Percentiles rank a stretch among this genome's conserved stretches.
Conservation (phyloP, 1,140 invertebrate species). For the Calliphora vicina region DNA sequence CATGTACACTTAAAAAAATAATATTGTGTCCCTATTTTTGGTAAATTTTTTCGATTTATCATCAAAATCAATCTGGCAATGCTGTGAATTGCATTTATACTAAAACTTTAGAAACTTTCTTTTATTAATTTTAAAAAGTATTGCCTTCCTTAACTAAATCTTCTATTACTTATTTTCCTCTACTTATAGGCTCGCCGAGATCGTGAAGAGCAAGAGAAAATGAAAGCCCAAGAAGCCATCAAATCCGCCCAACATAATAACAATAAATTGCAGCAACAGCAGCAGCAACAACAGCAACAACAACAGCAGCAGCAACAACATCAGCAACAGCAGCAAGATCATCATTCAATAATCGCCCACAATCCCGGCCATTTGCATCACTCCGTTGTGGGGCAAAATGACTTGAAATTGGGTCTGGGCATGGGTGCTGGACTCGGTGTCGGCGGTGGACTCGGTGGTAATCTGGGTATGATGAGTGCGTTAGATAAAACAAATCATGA, state of each 20-base stretch:
- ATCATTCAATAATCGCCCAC: constrained; percentile 66
- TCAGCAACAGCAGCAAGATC: constrained; percentile 64
- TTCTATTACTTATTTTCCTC: background rate
- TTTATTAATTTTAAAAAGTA: no score
- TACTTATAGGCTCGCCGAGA: constrained; percentile 74
- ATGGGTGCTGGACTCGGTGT: constrained; percentile 57
- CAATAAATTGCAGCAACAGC: constrained; percentile 62
- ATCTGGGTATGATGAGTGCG: constrained; percentile 64
- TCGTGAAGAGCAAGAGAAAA: constrained; percentile 87
- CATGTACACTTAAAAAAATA: no score
- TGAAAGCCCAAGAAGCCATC: constrained; percentile 88
- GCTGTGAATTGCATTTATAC: no score
- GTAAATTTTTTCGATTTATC: no score
- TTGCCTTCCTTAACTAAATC: no score
- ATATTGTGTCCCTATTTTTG: no score
- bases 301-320: constrained; percentile 69
- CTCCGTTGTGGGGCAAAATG: constrained; percentile 62
- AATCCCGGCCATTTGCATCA: constrained; percentile 61
- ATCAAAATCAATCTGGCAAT: no score
- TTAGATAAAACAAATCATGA: constrained; percentile 69
- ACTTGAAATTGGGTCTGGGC: constrained; percentile 59
- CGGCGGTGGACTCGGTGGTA: constrained; percentile 50
- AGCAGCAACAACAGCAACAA: constrained; percentile 68
- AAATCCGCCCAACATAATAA: constrained; percentile 79
- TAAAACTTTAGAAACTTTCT: no score